Evolutionary conservation across 2,113 vertebrate species (phyloP).

Genomic region (Scomber japonicus): DNA sequence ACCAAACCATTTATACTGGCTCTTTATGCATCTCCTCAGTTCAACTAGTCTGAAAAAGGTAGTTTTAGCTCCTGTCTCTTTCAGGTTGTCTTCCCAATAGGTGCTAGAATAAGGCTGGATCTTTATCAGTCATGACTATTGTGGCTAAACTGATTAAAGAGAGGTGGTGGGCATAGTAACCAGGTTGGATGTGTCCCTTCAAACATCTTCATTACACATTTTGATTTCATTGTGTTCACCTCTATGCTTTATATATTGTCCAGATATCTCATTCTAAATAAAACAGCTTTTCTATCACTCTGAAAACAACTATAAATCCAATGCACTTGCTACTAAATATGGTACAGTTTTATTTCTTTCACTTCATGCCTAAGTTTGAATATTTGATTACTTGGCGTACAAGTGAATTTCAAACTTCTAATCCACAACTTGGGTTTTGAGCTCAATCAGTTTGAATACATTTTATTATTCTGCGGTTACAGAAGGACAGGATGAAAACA

Average conservation of each 20-base stretch:
- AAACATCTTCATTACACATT: background rate
- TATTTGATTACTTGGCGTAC: conserved; percentile 31
- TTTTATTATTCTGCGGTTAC: conserved; percentile 51
- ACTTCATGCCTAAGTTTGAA: conserved; percentile 3
- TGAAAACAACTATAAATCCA: background rate
- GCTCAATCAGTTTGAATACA: conserved; percentile 44
- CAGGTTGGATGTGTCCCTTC: too few relatives aligned
- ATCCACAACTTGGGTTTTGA: background rate
- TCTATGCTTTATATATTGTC: background rate
- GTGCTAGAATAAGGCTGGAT: background rate
- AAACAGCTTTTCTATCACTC: background rate
- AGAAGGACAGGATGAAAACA: conserved; percentile 40
- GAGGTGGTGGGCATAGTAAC: too few relatives aligned
- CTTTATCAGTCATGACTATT: too few relatives aligned
- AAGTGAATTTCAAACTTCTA: conserved; percentile 11
- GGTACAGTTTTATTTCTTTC: conserved; percentile 6
- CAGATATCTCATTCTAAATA: background rate
- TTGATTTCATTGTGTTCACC: background rate
- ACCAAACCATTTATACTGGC: too few relatives aligned
- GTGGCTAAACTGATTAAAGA: too few relatives aligned
- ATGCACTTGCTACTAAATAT: background rate
- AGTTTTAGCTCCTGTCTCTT: too few relatives aligned
- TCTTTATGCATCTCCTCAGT: too few relatives aligned
- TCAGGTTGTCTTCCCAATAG: too few relatives aligned
- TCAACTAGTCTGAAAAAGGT: too few relatives aligned